Evolutionary conservation across 2,797 vertebrate species (phyloP).

Genomic region (Phataginus tetradactyla): DNA sequence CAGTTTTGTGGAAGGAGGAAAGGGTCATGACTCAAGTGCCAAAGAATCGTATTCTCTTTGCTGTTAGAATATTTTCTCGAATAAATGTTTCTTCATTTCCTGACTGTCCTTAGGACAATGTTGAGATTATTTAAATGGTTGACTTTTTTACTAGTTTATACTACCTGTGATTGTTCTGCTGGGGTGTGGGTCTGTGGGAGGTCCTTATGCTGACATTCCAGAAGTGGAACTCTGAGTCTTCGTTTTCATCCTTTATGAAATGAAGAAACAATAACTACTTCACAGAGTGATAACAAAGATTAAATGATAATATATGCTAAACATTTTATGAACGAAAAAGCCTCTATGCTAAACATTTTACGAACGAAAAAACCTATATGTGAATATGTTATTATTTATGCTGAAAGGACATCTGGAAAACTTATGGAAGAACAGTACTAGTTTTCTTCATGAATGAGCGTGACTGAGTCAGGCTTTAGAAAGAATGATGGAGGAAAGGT

Average conservation of each 20-base stretch:
- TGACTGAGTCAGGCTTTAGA: not conserved
- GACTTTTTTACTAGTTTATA: not conserved
- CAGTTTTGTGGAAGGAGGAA: no score
- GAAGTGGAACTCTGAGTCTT: not conserved
- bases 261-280: not conserved
- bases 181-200: not conserved
- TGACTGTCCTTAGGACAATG: not conserved
- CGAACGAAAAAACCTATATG: not conserved
- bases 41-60: not conserved
- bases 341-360: not conserved
- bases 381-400: not conserved
- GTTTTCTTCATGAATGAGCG: not conserved
- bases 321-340: not conserved
- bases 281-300: not conserved
- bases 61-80: not conserved
- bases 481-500: not conserved
- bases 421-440: not conserved
- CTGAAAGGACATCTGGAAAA: not conserved
- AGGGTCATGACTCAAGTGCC: not conserved
- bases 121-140: not conserved
- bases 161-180: not conserved
- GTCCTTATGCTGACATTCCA: not conserved
- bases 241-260: not conserved
- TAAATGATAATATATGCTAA: not conserved
- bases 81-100: not conserved